phyloP scores from a whole-genome alignment of 2,113 vertebrate species.

The Gadus chalcogrammus region DNA sequence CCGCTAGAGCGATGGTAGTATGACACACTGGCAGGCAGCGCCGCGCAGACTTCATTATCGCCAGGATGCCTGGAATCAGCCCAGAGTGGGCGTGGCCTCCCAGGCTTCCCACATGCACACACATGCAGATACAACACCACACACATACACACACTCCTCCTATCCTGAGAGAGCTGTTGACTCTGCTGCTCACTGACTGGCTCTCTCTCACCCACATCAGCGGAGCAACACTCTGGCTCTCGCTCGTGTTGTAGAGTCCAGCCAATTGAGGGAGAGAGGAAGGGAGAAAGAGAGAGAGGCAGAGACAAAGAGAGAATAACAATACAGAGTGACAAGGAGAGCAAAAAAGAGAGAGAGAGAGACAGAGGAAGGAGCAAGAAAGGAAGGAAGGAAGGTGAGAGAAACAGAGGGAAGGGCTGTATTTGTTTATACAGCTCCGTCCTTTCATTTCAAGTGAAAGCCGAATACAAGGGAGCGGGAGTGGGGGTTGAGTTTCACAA shows the following conservation, averaged over 20 bases:
- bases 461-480: slow-evolving; percentile 18
- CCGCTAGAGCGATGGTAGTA: slow-evolving; percentile 62
- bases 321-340: no score
- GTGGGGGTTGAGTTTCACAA: slow-evolving; percentile 16
- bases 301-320: neutral
- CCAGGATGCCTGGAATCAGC: slow-evolving; percentile 69
- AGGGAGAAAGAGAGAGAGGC: neutral
- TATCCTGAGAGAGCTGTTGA: slow-evolving; percentile 40
- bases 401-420: slow-evolving; percentile 22
- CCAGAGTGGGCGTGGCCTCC: slow-evolving; percentile 68
- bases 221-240: neutral
- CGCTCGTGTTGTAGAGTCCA: no score
- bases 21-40: slow-evolving; percentile 62
- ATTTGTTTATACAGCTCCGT: slow-evolving; percentile 41
- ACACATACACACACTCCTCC: slow-evolving; percentile 38
- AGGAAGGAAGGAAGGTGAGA: slow-evolving; percentile 16
- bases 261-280: neutral
- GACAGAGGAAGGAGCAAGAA: slow-evolving; percentile 9
- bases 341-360: neutral
- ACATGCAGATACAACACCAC: slow-evolving; percentile 21
- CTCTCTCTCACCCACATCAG: slow-evolving; percentile 4
- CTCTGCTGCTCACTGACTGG: slow-evolving; percentile 23
- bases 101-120: slow-evolving; percentile 33
- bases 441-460: slow-evolving; percentile 39
- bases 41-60: slow-evolving; percentile 72